Base-by-base conservation (phyloP, 2,888 invertebrate species). In the Ctena decussata region DNA sequence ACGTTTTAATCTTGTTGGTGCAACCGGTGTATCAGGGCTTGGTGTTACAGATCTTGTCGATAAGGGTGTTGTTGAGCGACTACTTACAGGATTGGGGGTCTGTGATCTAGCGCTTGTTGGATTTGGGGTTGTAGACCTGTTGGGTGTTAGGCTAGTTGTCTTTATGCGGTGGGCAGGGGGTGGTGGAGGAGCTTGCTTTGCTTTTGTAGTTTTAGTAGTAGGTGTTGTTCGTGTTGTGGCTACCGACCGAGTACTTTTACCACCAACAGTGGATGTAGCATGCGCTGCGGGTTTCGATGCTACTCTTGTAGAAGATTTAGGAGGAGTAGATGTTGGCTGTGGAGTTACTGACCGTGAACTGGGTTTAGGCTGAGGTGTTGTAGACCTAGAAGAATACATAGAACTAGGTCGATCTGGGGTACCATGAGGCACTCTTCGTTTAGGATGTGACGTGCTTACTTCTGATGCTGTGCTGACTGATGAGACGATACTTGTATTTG, bases 401-500 rank as follows among this genome's bases (percentile, higher is more conserved):
- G 89, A 85, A 15, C 86, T 79, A 37, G 89, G 82, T n/a, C 89
- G 73, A 57, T 89, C 83, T 77, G 84, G 44, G 65, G 82, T 72
- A 44, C 85, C 65, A 75, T 81, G 80, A 72, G 83, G 79, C 71
- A 84, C 80, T 70, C 65, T 44, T 46, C 87, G 49, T 70, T 74
- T 84, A 49, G 84, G 80, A 41, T 75, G 70, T 24, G 78, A 74
- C 27, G 86, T 80, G 12, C 81, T 57, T 18, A 84, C 82, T 44
- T 90, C 90, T 35, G 92, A 93, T 32, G 87, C 57, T 41, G 84
- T 89, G 71, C 93, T 93, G 35, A 85, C 81, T n/a, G 83, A 79
- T 27, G 90, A 91, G 11, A 87, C 89, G 30, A 90, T 80, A 60
- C 92, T 92, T 30, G 89, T 87, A 73, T 90, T 92, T 8, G 92